These are phyloP conservation scores for Xanthorhoe spadicearia DNA, from an alignment of 2,888 invertebrate species.

Conservation along the genomic window DNA sequence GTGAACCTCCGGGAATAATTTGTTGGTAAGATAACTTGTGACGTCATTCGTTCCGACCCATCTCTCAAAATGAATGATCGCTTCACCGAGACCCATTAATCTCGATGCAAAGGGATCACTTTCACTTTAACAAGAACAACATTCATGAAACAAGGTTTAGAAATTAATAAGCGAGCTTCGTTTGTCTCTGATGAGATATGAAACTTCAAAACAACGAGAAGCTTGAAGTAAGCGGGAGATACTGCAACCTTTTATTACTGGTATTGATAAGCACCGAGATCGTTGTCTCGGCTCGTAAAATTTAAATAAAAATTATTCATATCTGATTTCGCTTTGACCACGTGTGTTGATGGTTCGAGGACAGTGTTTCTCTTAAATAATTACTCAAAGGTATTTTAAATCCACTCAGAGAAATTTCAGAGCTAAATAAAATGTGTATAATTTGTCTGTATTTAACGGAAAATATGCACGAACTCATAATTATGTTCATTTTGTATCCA, in stretches of 20 bases:
- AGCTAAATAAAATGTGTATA: not conserved
- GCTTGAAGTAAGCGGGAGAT: conserved; percentile 11
- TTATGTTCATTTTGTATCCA: not conserved
- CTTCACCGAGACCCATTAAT: conserved; percentile 63
- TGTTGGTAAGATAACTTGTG: conserved; percentile 44
- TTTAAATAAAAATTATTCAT: not conserved
- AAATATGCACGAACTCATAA: too few relatives aligned
- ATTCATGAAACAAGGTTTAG: conserved; percentile 39
- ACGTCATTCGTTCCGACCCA: conserved; percentile 59
- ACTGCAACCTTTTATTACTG: conserved; percentile 24
- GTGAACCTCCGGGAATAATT: conserved; percentile 53
- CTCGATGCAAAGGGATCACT: conserved; percentile 66
- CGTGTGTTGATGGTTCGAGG: not conserved
- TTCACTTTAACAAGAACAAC: conserved; percentile 60
- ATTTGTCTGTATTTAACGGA: too few relatives aligned
- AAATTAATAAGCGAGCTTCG: conserved; percentile 40
- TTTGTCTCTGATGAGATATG: conserved; percentile 37
- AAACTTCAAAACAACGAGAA: conserved; percentile 24
- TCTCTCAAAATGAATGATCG: conserved; percentile 59
- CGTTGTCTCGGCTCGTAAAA: conserved; percentile 1
- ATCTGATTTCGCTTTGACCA: not conserved
- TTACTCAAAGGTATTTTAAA: not conserved
- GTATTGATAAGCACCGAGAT: conserved; percentile 17
- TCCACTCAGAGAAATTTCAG: not conserved
- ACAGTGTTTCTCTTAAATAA: not conserved